Conservation (phyloP, 2,888 invertebrate genomes). For the Allacma fusca region DNA sequence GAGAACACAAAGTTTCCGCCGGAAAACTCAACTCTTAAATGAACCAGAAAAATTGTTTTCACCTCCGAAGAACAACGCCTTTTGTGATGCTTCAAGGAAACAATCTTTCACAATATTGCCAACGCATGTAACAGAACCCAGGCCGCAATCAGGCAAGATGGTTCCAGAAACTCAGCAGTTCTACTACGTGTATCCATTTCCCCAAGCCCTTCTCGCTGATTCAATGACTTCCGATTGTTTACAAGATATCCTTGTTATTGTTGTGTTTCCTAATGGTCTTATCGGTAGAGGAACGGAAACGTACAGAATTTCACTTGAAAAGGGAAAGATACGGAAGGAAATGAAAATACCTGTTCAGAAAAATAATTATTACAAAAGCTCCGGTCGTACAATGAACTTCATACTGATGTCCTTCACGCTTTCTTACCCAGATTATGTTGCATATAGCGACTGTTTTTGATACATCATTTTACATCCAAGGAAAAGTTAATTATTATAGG, state of each 20-base stretch:
- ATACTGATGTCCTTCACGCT: too few relatives aligned
- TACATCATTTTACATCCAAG: too few relatives aligned
- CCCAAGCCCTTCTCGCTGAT: background rate
- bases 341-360: too few relatives aligned
- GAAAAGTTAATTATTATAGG: too few relatives aligned
- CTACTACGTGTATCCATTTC: background rate
- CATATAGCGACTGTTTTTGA: too few relatives aligned
- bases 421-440: too few relatives aligned
- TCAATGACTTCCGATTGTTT: slow-evolving; percentile 3
- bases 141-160: background rate
- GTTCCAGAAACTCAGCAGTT: background rate
- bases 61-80: slow-evolving; percentile 28
- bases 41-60: slow-evolving; percentile 37
- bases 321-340: too few relatives aligned
- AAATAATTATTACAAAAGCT: too few relatives aligned
- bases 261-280: background rate
- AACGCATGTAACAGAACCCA: background rate
- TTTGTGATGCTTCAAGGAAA: background rate
- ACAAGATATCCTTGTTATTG: background rate
- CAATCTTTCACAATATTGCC: slow-evolving; percentile 5
- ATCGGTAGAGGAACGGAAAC: background rate
- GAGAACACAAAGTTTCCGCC: slow-evolving; percentile 29
- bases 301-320: too few relatives aligned
- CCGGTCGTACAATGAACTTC: too few relatives aligned
- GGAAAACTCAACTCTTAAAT: slow-evolving; percentile 32